Evolutionary conservation across 2,888 invertebrate genomes (phyloP), one percentile per base, ranked within the genome.

Genomic region (Girardia tigrina): DNA sequence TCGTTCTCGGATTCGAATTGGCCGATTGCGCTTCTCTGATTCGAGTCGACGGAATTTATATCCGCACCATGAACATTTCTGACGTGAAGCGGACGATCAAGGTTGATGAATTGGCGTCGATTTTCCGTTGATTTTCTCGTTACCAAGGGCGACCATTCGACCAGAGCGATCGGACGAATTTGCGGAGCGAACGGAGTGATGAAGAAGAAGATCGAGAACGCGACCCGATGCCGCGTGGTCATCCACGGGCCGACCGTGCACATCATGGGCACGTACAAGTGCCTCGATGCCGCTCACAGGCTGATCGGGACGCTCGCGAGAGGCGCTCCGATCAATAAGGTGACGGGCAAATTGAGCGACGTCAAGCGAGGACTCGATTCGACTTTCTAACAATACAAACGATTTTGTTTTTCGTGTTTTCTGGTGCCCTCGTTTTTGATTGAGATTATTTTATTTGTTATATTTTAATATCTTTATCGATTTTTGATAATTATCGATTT

Each of bases 171-270:
- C 79, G 98, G 94, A n/a, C 88, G 98, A 76, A 86, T 99, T 42
- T 98, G 98, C 0, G 98, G 98, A 0, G 95, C 97, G 86, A 92
- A 92, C 26, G 95, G 95, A 27, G 88, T 92, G 78, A 99, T 95
- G 0, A 97, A 95, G 84, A 94, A 91, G 82, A 94, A 95, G 0
- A 97, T 99, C 80, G 98, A 99, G 86, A 99, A 99, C 85, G 92
- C 91, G 0, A 98, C 97, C 0, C 95, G 94, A 86, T 97, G 97
- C 0, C 89, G 98, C 83, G 94, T 99, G 82, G 92, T 99, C 27
- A 86, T 99, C 78, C 97, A 97, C 26, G 95, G 97, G 82, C 86
- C 90, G 26, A 94, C 93, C 87, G 90, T 99, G 78, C 95, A 99
- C 83, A 90, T 98, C 79, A 87, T 99, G 78, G 98, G 98, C 71